phyloP scores from a whole-genome alignment of 2,888 invertebrate species.

The Diogma glabrata region DNA sequence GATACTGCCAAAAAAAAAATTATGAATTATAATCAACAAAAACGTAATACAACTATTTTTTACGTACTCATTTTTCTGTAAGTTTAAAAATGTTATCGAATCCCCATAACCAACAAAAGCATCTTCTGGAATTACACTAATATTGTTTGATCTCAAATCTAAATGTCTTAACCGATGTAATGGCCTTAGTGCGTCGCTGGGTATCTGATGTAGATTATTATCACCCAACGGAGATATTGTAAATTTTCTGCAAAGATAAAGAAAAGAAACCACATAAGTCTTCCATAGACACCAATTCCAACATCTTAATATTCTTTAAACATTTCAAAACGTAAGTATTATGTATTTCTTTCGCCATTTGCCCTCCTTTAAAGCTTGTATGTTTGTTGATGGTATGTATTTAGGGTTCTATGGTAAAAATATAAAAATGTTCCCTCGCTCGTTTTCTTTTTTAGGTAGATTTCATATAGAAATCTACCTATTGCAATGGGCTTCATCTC shows the following conservation, averaged over 20 bases:
- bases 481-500: no score
- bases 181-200: conserved; percentile 70
- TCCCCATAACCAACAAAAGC: conserved; percentile 82
- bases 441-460: no score
- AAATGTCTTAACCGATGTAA: conserved; percentile 78
- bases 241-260: conserved; percentile 56
- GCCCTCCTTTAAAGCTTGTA: no score
- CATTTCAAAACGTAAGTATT: no score
- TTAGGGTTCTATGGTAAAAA: no score
- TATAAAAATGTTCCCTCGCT: no score
- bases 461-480: no score
- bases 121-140: conserved; percentile 69
- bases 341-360: no score
- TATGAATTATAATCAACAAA: neutral
- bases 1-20: conserved; percentile 50
- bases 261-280: neutral
- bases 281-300: no score
- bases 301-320: no score
- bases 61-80: conserved; percentile 85
- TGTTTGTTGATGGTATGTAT: no score
- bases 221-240: conserved; percentile 78
- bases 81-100: conserved; percentile 82
- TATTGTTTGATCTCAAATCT: conserved; percentile 79
- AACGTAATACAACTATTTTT: neutral
- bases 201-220: conserved; percentile 75